phyloP scores from a whole-genome alignment of 1,140 invertebrate genomes.

The Patella vulgata region DNA sequence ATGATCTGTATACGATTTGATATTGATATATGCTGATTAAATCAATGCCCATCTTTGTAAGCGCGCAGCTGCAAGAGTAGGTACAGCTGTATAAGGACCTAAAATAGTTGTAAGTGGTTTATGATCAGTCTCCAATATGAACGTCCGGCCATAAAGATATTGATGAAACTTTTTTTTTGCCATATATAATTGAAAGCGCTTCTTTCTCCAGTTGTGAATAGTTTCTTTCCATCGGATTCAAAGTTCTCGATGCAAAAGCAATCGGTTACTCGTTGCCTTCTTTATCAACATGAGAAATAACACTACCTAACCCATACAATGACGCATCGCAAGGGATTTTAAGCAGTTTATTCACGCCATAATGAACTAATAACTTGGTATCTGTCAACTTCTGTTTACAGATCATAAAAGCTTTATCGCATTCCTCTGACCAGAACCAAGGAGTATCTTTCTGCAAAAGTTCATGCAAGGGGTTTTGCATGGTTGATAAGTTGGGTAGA shows the following conservation, averaged over 20 bases:
- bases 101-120: constrained; percentile 67
- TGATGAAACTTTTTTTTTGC: constrained; percentile 70
- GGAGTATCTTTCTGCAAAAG: constrained; percentile 13
- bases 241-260: constrained; percentile 65
- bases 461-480: constrained; percentile 15
- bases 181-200: constrained; percentile 69
- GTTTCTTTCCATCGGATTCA: constrained; percentile 66
- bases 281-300: constrained; percentile 64
- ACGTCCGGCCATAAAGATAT: constrained; percentile 66
- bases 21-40: constrained; percentile 60
- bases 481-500: constrained; percentile 32
- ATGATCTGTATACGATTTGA: constrained; percentile 43
- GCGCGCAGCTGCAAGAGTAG: constrained; percentile 49
- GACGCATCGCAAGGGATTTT: constrained; percentile 68
- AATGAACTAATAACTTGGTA: constrained; percentile 54
- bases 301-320: constrained; percentile 65
- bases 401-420: constrained; percentile 15
- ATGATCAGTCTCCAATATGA: constrained; percentile 59
- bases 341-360: constrained; percentile 58
- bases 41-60: constrained; percentile 63
- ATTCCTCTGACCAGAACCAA: constrained; percentile 20
- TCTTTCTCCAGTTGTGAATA: constrained; percentile 71
- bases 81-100: constrained; percentile 43
- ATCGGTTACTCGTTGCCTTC: constrained; percentile 63
- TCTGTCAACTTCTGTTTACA: constrained; percentile 35